Evolutionary conservation across 2,113 vertebrate genomes (phyloP), one percentile per base, ranked within the genome.

Genomic region (Rhinopomastus cyanomelas): DNA sequence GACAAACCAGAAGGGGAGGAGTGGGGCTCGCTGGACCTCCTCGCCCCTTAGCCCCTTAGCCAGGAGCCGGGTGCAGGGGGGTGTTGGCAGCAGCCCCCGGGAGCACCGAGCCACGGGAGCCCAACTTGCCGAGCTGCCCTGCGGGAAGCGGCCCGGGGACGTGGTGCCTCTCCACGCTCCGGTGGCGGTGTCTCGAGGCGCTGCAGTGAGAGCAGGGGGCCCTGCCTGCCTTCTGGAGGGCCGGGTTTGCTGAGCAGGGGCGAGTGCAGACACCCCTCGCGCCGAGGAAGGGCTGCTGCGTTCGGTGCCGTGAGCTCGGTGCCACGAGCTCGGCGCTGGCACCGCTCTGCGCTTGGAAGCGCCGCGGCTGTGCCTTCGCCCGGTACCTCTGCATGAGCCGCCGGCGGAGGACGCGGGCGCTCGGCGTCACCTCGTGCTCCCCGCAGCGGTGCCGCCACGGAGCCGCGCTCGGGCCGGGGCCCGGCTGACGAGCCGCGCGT

Each of bases 361-460:
- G 32, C 23, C 53, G 9, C 32, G 0, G n/a, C n/a, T n/a, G n/a
- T n/a, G n/a, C n/a, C n/a, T n/a, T n/a, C n/a, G n/a, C n/a, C n/a
- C n/a, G n/a, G n/a, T n/a, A n/a, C n/a, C n/a, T n/a, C 51, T 93
- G 89, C 83, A 37, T 92, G 82, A 55, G 73, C 48, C 69, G 7
- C 42, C 56, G 87, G 65, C 87, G 71, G 46, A 80, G 60, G 61
- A 53, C 44, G 61, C 44, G 62, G 51, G 79, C 30, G 44, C 92
- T 92, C 90, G 90, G 81, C 69, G 53, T 83, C 66, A 80, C 87
- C 87, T 90, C 78, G 86, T 91, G 89, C 55, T 79, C 26, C 86
- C 68, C 84, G 27, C 49, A 57, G 46, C 71, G 29, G n/a, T n/a
- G n/a, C n/a, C n/a, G n/a, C n/a, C n/a, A n/a, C n/a, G n/a, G n/a